Percentiles rank a stretch among this genome's conserved stretches.
phyloP scores from a whole-genome alignment of 1,140 invertebrate genomes.

The Aphis craccivora region DNA sequence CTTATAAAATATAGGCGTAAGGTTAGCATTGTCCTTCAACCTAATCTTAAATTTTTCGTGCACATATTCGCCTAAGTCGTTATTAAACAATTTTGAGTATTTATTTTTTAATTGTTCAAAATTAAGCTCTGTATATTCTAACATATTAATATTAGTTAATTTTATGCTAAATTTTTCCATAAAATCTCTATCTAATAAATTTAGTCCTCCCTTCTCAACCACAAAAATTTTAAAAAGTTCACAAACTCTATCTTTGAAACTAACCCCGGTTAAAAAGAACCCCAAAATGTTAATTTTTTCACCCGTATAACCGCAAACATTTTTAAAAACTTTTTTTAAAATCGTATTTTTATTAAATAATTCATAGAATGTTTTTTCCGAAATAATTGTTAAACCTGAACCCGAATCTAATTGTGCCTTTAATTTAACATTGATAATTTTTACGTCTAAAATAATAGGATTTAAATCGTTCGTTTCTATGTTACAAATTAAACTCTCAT shows the following conservation, averaged over 20 bases:
- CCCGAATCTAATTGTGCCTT: neutral
- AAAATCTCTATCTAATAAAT: neutral
- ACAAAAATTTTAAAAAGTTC: neutral
- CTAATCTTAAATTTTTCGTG: neutral
- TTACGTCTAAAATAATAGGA: neutral
- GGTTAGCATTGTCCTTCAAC: neutral
- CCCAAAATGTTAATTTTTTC: neutral
- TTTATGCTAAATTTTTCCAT: neutral
- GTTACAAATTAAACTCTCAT: neutral
- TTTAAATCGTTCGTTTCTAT: neutral
- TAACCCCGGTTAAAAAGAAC: neutral
- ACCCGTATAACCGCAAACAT: too few relatives aligned
- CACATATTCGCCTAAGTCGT: neutral
- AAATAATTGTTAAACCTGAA: neutral
- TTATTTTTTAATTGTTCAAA: neutral
- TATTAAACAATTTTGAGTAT: neutral
- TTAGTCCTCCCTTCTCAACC: neutral
- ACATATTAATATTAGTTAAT: neutral
- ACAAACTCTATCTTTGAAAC: neutral
- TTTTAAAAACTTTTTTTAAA: too few relatives aligned
- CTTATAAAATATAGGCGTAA: neutral
- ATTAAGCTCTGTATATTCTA: neutral
- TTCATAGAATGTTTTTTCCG: neutral
- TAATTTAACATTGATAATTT: neutral
- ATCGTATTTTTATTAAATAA: too few relatives aligned